Evolutionary conservation across 1,140 invertebrate species (phyloP).

Genomic region (Lycorma delicatula): DNA sequence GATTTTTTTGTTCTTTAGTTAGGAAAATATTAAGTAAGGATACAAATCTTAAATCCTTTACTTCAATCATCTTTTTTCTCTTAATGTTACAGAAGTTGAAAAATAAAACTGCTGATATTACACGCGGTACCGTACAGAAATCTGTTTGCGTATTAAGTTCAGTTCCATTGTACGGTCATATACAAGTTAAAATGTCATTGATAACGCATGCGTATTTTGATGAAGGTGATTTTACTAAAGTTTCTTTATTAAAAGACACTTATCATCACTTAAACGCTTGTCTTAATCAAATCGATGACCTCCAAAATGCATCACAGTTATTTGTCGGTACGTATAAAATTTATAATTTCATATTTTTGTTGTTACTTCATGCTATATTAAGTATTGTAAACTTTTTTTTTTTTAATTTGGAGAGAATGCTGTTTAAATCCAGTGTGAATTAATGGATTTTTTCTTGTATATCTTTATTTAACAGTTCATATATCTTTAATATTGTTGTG

Average conservation of each 20-base stretch:
- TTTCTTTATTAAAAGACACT: slow-evolving; percentile 84
- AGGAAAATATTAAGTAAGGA: no score
- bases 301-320: slow-evolving; percentile 59
- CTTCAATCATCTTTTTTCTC: no score
- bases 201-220: slow-evolving; percentile 97
- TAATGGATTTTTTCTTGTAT: no score
- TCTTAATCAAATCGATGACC: slow-evolving; percentile 48
- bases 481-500: no score
- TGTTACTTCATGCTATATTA: no score
- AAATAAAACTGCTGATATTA: slow-evolving; percentile 94
- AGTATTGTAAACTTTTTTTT: no score
- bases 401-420: no score
- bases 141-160: slow-evolving; percentile 84
- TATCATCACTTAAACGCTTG: slow-evolving; percentile 87
- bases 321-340: slow-evolving; percentile 58
- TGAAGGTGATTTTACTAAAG: slow-evolving; percentile 85
- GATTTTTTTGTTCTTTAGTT: no score
- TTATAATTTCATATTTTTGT: slow-evolving; percentile 6
- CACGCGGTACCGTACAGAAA: slow-evolving; percentile 89
- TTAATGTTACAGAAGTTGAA: slow-evolving; percentile 88
- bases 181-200: slow-evolving; percentile 90
- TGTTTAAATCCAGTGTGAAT: no score
- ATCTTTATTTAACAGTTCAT: no score
- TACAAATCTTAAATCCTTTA: no score
- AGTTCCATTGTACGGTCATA: slow-evolving; percentile 81